These are phyloP conservation scores for Eristalis tenax DNA, from an alignment of 2,888 invertebrate genomes.

Conservation along the genomic window DNA sequence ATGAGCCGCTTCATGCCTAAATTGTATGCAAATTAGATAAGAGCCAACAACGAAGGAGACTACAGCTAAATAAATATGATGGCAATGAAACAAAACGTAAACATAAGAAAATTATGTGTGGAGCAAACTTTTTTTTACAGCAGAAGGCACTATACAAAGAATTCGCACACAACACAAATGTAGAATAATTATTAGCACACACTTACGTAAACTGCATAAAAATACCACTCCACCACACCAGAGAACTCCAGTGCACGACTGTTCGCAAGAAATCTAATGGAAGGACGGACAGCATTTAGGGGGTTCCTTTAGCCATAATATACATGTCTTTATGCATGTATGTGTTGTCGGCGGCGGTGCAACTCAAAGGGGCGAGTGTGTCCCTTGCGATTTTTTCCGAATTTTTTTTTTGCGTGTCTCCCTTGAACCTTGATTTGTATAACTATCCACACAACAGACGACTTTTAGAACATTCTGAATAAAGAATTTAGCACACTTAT, in stretches of 20 bases:
- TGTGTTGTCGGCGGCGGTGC: constrained; percentile 14
- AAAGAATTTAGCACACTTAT: constrained; percentile 2
- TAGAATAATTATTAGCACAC: constrained; percentile 27
- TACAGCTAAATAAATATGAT: constrained; percentile 55
- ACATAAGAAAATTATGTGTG: constrained; percentile 40
- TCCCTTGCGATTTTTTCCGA: constrained; percentile 23
- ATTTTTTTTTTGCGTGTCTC: not conserved
- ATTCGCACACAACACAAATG: constrained; percentile 29
- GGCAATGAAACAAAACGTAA: constrained; percentile 64
- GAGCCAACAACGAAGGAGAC: constrained; percentile 16
- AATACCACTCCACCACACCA: constrained; percentile 47
- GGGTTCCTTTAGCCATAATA: constrained; percentile 57
- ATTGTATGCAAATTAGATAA: constrained; percentile 40
- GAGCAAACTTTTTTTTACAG: constrained; percentile 13
- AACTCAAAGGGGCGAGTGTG: constrained; percentile 25
- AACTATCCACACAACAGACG: not conserved
- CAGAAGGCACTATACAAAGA: constrained; percentile 40
- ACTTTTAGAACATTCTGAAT: not conserved
- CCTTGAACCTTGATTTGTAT: not conserved
- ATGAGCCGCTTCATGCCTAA: constrained; percentile 38
- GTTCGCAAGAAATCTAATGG: constrained; percentile 33
- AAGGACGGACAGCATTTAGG: constrained; percentile 35
- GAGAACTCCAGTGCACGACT: constrained; percentile 17
- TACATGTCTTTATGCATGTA: not conserved
- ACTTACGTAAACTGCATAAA: constrained; percentile 69